phyloP scores from a whole-genome alignment of 2,888 invertebrate genomes.

The Amphimallon solstitiale region DNA sequence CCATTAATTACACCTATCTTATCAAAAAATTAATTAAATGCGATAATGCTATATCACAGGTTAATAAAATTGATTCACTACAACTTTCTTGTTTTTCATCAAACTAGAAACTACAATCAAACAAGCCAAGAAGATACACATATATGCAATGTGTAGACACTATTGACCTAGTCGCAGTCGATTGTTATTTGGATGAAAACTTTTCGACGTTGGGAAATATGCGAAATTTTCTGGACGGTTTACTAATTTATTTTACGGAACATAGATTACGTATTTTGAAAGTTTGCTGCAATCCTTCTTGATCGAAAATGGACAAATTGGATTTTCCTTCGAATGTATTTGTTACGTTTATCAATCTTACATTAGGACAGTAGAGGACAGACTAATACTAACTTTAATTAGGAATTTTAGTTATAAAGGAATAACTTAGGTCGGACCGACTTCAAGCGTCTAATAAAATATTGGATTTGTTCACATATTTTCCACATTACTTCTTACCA shows the following conservation, averaged over 20 bases:
- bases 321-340: neutral
- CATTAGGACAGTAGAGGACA: neutral
- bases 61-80: too few species aligned
- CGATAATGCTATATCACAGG: too few species aligned
- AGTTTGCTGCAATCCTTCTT: neutral
- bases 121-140: too few species aligned
- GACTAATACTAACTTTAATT: neutral
- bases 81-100: too few species aligned
- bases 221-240: conserved; percentile 9
- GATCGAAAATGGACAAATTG: conserved; percentile 1
- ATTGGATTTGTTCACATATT: too few species aligned
- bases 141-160: neutral
- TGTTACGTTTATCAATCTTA: neutral
- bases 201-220: neutral
- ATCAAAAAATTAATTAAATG: too few species aligned
- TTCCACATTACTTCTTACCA: too few species aligned
- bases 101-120: too few species aligned
- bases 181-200: neutral
- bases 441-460: too few species aligned
- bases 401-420: neutral
- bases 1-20: too few species aligned
- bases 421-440: too few species aligned
- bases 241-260: conserved; percentile 4
- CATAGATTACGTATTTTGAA: conserved; percentile 5
- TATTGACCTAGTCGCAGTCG: neutral